These are phyloP conservation scores for Orchesella flavescens DNA, from an alignment of 2,888 invertebrate genomes.

Conservation along the genomic window DNA sequence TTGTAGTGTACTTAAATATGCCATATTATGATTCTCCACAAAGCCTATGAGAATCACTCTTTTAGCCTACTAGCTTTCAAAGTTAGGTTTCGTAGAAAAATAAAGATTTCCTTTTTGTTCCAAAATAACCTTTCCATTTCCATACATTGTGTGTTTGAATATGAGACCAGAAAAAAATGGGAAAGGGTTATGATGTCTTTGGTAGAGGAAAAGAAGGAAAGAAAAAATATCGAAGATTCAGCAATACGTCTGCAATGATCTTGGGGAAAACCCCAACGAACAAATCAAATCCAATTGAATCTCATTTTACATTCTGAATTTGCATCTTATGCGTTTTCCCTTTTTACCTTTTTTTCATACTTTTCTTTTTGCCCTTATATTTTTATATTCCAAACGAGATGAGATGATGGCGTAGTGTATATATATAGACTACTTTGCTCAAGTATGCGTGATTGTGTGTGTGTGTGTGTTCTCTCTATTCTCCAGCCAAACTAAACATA, in stretches of 20 bases:
- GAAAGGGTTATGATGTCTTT: background rate
- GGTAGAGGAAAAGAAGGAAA: constrained; percentile 8
- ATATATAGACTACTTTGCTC: too few species aligned
- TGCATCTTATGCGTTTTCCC: constrained; percentile 56
- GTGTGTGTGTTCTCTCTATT: too few species aligned
- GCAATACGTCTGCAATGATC: constrained; percentile 32
- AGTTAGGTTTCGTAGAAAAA: too few species aligned
- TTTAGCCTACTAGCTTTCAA: too few species aligned
- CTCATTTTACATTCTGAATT: constrained; percentile 54
- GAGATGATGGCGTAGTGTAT: too few species aligned
- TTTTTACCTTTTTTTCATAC: background rate
- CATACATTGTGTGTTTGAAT: background rate
- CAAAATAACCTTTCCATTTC: background rate
- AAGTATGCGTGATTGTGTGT: too few species aligned
- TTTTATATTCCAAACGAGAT: too few species aligned
- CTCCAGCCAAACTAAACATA: background rate
- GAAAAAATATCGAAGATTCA: constrained; percentile 36
- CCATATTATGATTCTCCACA: background rate
- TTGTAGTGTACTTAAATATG: constrained; percentile 14
- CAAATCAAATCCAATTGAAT: constrained; percentile 61
- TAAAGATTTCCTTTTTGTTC: background rate
- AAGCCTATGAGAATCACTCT: constrained; percentile 23
- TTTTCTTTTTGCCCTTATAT: background rate
- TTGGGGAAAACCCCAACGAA: constrained; percentile 14
- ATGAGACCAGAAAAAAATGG: too few species aligned